Conservation (phyloP, 2,113 vertebrate species). For the Eleginops maclovinus region DNA sequence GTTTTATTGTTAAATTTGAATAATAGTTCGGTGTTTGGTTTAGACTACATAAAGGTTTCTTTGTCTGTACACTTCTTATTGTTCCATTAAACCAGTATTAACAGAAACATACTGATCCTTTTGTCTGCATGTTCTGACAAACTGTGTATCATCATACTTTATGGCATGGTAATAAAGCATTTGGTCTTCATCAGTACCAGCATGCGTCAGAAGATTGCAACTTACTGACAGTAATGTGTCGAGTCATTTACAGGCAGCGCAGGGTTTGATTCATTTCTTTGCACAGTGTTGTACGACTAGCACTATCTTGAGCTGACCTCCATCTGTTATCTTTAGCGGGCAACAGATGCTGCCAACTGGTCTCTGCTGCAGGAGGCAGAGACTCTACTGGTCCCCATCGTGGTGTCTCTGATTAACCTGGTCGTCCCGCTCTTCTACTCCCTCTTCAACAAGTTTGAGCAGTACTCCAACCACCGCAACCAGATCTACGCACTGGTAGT, state of each 20-base stretch:
- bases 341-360: slow-evolving; percentile 22
- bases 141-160: neutral
- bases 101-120: neutral
- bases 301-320: slow-evolving; percentile 8
- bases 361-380: slow-evolving; percentile 79
- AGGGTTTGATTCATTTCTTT: neutral
- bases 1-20: neutral
- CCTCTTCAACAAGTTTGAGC: slow-evolving; percentile 88
- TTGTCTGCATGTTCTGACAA: neutral
- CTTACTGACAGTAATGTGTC: neutral
- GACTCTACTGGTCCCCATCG: slow-evolving; percentile 88
- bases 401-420: slow-evolving; percentile 90
- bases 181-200: neutral
- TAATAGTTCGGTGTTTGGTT: neutral
- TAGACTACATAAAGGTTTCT: neutral
- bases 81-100: too few species aligned
- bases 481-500: slow-evolving; percentile 87
- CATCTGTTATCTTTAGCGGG: slow-evolving; percentile 32
- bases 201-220: slow-evolving; percentile 5
- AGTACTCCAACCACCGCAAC: slow-evolving; percentile 84
- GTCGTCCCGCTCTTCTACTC: slow-evolving; percentile 89
- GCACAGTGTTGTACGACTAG: accelerated
- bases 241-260: neutral
- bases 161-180: neutral
- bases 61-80: neutral